Evolutionary conservation across 2,113 vertebrate species (phyloP).

Genomic region (Actenoides lindsayi): DNA sequence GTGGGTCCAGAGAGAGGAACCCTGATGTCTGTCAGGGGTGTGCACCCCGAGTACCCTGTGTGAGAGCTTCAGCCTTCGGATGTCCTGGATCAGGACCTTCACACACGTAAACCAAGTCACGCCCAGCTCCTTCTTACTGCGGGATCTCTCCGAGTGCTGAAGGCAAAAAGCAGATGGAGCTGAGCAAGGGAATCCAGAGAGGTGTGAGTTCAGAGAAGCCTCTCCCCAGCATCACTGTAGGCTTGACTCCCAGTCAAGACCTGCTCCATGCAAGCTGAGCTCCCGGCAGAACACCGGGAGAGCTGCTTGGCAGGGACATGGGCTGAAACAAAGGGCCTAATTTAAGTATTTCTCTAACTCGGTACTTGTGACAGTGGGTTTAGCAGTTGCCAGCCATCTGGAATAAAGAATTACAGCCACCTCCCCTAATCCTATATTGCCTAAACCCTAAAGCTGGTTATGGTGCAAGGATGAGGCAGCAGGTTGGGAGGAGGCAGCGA

Average conservation of each 20-base stretch:
- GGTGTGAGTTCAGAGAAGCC: background rate
- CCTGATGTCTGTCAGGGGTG: background rate
- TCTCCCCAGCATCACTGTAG: background rate
- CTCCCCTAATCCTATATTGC: constrained; percentile 81
- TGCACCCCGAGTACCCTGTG: background rate
- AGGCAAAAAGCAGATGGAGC: constrained; percentile 29
- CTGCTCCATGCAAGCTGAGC: background rate
- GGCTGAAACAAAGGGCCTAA: constrained; percentile 70
- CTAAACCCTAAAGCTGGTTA: constrained; percentile 85
- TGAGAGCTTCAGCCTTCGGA: background rate
- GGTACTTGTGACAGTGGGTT: constrained; percentile 72
- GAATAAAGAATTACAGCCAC: constrained; percentile 83
- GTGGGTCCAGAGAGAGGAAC: background rate
- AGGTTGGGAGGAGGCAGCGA: constrained; percentile 52
- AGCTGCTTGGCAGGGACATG: background rate
- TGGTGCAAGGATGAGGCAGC: constrained; percentile 70
- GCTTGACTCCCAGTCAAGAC: background rate
- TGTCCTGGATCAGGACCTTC: background rate
- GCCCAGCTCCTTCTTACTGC: background rate
- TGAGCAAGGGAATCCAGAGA: constrained; percentile 6
- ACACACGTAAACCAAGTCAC: background rate
- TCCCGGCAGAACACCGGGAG: background rate
- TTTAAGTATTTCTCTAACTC: constrained; percentile 77
- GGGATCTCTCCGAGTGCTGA: background rate
- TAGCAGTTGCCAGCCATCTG: constrained; percentile 82